These are phyloP conservation scores for Caerostris extrusa DNA, from an alignment of 1,140 invertebrate species.

Conservation along the genomic window DNA sequence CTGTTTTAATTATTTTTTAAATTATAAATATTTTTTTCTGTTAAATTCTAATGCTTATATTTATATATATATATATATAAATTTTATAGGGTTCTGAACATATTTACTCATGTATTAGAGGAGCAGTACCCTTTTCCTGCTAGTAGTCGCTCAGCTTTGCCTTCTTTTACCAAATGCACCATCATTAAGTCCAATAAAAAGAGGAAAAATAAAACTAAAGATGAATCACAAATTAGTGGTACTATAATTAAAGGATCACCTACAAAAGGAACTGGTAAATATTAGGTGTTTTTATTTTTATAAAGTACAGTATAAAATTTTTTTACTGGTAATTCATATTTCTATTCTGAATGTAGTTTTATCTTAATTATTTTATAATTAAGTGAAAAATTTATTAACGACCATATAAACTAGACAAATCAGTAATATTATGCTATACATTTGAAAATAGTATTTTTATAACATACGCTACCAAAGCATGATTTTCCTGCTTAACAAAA, in stretches of 20 bases:
- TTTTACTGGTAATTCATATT: conserved; percentile 72
- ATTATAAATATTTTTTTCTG: not conserved
- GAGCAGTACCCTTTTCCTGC: conserved; percentile 85
- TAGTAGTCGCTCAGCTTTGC: conserved; percentile 82
- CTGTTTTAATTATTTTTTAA: not conserved
- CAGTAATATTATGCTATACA: too few relatives aligned
- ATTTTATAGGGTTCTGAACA: conserved; percentile 85
- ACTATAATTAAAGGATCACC: conserved; percentile 72
- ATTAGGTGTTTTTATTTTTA: not conserved
- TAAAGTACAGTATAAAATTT: conserved; percentile 80
- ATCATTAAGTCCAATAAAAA: conserved; percentile 80
- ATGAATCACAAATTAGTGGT: conserved; percentile 79
- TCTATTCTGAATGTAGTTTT: too few relatives aligned
- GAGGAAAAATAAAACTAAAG: conserved; percentile 80
- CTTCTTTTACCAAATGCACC: conserved; percentile 82
- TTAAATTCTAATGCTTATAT: not conserved
- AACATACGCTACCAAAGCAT: too few relatives aligned
- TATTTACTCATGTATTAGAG: conserved; percentile 89
- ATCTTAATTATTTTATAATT: too few relatives aligned
- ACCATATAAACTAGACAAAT: too few relatives aligned
- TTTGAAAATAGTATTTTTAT: too few relatives aligned
- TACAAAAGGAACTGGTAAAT: conserved; percentile 43
- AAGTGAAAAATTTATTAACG: too few relatives aligned
- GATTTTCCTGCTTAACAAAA: too few relatives aligned
- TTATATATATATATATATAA: not conserved